Evolutionary conservation across 35 echinoderm and acorn worm genomes (phyloP).

Genomic region (Anneissia japonica): DNA sequence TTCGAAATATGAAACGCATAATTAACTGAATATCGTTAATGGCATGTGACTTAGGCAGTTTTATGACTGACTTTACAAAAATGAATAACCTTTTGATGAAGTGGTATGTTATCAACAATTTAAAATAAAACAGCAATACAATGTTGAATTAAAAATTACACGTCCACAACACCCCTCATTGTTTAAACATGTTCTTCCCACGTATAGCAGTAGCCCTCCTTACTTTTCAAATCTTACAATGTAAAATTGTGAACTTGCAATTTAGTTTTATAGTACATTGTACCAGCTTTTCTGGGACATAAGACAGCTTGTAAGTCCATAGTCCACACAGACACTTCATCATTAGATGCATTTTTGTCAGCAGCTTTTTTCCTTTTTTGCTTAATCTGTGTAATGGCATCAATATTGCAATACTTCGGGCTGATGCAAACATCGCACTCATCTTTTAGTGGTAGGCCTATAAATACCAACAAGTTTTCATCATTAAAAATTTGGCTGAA

Average conservation of each 20-base stretch:
- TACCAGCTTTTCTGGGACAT: conserved; percentile 32
- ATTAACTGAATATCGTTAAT: no score
- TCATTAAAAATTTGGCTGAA: conserved; percentile 12
- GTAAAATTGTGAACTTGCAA: conserved; percentile 35
- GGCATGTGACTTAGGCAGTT: no score
- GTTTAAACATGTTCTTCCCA: conserved; percentile 3
- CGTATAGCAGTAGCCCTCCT: conserved; percentile 11
- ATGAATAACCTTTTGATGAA: no score
- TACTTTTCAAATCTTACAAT: background rate
- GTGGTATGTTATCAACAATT: no score
- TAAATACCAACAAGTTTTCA: conserved; percentile 11
- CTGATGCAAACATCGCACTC: conserved; percentile 12
- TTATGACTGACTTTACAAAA: no score
- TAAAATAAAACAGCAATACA: no score
- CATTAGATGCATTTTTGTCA: background rate
- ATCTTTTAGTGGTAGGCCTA: conserved; percentile 10
- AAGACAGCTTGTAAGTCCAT: conserved; percentile 28
- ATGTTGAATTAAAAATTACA: no score
- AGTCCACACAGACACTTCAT: conserved; percentile 8
- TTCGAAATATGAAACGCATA: no score
- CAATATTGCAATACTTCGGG: background rate
- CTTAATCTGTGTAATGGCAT: background rate
- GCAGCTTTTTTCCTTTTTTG: background rate
- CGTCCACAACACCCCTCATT: background rate
- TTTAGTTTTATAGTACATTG: conserved; percentile 42